phyloP scores from a whole-genome alignment of 2,113 vertebrate genomes.

The Spea multiplicata region DNA sequence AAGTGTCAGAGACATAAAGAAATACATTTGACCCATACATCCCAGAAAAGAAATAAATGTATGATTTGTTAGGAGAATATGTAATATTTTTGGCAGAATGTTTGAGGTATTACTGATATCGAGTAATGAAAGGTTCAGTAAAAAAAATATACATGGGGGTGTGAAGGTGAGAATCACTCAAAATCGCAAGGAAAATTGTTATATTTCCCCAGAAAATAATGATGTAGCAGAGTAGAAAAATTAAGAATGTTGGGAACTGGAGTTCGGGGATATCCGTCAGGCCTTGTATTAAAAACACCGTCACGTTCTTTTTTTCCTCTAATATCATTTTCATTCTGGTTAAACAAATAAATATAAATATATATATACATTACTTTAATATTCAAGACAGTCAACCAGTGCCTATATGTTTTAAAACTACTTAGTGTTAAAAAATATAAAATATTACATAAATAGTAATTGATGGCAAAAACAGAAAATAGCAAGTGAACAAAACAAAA shows the following conservation, averaged over 20 bases:
- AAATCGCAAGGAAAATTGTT: not conserved
- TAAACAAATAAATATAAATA: too few relatives aligned
- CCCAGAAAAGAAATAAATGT: not conserved
- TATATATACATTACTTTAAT: too few relatives aligned
- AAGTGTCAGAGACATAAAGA: not conserved
- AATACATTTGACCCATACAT: conserved; percentile 13
- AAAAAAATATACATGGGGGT: conserved; percentile 31
- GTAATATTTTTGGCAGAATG: conserved; percentile 19
- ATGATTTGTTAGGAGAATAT: conserved; percentile 1
- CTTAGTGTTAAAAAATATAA: too few relatives aligned
- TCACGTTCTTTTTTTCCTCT: not conserved
- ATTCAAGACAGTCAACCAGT: too few relatives aligned
- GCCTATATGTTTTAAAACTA: too few relatives aligned
- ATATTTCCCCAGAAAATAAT: not conserved
- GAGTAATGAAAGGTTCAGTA: conserved; percentile 15
- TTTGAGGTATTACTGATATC: conserved; percentile 22
- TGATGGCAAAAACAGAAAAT: too few relatives aligned
- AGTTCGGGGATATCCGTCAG: conserved; percentile 23
- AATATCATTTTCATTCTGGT: too few relatives aligned
- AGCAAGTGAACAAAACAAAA: too few relatives aligned
- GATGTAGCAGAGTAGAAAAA: not conserved
- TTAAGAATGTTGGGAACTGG: conserved; percentile 10
- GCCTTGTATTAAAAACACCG: conserved; percentile 48
- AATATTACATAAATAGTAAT: too few relatives aligned
- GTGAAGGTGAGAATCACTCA: not conserved